Conservation (phyloP, 2,113 vertebrate genomes). For the Cacatua alba region DNA sequence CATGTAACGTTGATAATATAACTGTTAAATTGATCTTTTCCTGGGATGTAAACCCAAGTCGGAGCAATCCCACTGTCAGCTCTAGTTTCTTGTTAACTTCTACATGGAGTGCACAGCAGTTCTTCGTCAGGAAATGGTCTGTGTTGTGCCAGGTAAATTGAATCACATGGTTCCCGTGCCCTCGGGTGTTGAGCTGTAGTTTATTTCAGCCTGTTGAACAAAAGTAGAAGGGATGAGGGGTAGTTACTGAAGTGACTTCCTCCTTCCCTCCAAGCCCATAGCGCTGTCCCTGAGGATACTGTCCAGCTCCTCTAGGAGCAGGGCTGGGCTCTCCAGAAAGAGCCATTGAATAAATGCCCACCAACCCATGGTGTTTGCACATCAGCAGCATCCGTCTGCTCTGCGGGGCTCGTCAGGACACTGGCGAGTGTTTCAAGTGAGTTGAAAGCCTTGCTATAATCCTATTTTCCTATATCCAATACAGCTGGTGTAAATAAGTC, state of each 20-base stretch:
- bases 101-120: neutral
- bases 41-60: neutral
- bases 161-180: neutral
- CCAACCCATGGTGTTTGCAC: neutral
- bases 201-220: neutral
- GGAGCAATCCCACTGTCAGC: neutral
- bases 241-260: neutral
- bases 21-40: neutral
- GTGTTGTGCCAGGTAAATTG: neutral
- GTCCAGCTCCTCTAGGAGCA: neutral
- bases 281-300: neutral
- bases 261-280: neutral
- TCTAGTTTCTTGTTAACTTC: neutral
- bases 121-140: neutral
- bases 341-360: neutral
- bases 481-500: slow-evolving; percentile 9
- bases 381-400: neutral
- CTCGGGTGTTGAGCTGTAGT: neutral
- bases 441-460: neutral
- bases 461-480: neutral
- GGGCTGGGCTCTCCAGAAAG: neutral
- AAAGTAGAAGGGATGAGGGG: neutral
- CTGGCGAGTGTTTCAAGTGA: neutral
- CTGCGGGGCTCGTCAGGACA: neutral
- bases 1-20: neutral